Evolutionary conservation across 2,113 vertebrate genomes (phyloP).

Genomic region (Zeus faber): DNA sequence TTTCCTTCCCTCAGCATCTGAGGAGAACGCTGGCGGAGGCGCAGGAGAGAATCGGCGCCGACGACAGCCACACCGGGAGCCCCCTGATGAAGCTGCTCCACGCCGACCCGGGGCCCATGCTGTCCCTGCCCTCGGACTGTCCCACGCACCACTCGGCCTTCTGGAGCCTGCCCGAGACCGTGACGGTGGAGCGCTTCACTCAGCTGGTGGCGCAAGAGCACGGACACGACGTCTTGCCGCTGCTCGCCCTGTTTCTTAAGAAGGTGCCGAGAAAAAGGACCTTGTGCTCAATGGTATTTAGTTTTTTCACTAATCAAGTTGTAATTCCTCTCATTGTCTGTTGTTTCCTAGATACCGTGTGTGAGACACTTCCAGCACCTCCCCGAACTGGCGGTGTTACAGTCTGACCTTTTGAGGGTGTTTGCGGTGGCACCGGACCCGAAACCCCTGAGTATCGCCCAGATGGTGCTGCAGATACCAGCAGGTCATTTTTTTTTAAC

Average conservation of each 20-base stretch:
- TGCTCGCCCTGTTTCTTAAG: constrained; percentile 60
- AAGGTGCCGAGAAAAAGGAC: constrained; percentile 49
- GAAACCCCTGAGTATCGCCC: constrained; percentile 23
- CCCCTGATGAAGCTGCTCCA: constrained; percentile 58
- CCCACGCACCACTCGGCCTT: constrained; percentile 64
- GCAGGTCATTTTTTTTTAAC: constrained; percentile 31
- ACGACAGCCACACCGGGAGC: constrained; percentile 44
- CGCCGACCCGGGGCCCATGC: constrained; percentile 44
- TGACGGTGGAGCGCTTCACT: constrained; percentile 63
- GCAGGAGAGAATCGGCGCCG: constrained; percentile 47
- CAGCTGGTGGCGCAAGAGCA: constrained; percentile 56
- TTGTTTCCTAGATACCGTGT: constrained; percentile 48
- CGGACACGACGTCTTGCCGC: constrained; percentile 9
- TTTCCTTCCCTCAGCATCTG: constrained; percentile 51
- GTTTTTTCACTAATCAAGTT: background rate
- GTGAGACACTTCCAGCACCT: constrained; percentile 62
- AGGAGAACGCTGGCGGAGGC: constrained; percentile 38
- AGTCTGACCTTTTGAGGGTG: constrained; percentile 61
- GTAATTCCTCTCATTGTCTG: background rate
- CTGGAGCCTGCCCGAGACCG: constrained; percentile 59
- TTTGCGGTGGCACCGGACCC: constrained; percentile 38
- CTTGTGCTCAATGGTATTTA: too few relatives aligned
- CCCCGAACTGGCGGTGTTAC: constrained; percentile 62
- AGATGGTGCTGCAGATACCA: constrained; percentile 56
- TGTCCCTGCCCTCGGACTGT: constrained; percentile 52